phyloP scores from a whole-genome alignment of 2,113 vertebrate species.

The Haemorhous mexicanus region DNA sequence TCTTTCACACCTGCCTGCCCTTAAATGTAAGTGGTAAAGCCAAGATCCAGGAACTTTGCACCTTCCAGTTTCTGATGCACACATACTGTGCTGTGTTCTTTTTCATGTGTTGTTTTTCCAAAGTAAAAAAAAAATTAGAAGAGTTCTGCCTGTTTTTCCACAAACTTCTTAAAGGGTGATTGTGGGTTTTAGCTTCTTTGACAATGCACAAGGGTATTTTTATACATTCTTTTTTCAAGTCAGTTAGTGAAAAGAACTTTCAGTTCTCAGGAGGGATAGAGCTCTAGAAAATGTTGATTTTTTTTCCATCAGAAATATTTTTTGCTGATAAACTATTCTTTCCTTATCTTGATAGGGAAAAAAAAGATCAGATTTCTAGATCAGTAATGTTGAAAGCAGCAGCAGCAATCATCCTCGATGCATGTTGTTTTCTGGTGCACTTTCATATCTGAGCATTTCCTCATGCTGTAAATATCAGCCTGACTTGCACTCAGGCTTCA shows the following conservation, averaged over 20 bases:
- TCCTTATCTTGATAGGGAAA: constrained; percentile 2
- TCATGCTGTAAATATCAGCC: background rate
- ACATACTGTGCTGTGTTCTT: rapidly evolving
- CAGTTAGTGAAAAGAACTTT: background rate
- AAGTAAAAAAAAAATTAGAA: background rate
- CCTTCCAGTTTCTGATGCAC: background rate
- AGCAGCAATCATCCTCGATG: background rate
- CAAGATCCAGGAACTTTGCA: background rate
- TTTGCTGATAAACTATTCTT: constrained; percentile 15
- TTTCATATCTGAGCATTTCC: background rate
- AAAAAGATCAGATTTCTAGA: background rate
- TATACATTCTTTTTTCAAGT: background rate
- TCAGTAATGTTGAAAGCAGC: constrained; percentile 18
- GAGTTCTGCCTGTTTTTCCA: background rate
- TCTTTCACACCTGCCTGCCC: background rate
- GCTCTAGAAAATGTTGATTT: background rate
- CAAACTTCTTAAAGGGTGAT: background rate
- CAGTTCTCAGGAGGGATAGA: background rate
- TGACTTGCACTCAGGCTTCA: background rate
- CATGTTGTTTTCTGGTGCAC: constrained; percentile 2
- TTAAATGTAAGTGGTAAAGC: background rate
- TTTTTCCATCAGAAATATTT: background rate
- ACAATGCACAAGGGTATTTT: background rate
- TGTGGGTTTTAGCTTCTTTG: background rate
- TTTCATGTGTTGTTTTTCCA: background rate